These are phyloP conservation scores for Andrena praecox DNA, from an alignment of 2,888 invertebrate species.

Conservation along the genomic window DNA sequence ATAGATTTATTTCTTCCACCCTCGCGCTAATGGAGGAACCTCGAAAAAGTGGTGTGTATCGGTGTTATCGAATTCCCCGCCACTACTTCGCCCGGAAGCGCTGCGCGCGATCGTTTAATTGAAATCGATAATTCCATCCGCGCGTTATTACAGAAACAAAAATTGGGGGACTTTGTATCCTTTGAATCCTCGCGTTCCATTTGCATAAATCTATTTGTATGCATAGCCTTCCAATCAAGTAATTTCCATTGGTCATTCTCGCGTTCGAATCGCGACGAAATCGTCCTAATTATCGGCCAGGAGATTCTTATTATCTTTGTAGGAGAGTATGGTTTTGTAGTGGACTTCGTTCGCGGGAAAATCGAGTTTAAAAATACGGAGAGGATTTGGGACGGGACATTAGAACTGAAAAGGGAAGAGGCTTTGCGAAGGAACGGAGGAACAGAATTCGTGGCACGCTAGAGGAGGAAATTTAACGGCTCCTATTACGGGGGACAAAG, in stretches of 20 bases:
- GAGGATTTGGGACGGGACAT: too few species aligned
- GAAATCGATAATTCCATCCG: neutral
- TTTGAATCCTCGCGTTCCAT: slow-evolving; percentile 12
- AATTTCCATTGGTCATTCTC: slow-evolving; percentile 6
- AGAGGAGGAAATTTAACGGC: neutral
- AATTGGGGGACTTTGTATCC: neutral
- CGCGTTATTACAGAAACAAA: neutral
- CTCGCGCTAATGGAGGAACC: slow-evolving; percentile 26
- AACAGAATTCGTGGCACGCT: neutral
- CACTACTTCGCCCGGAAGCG: neutral
- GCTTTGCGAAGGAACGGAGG: neutral
- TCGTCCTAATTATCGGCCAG: slow-evolving; percentile 1
- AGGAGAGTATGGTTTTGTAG: too few species aligned
- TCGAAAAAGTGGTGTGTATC: slow-evolving; percentile 6
- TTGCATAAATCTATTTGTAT: slow-evolving; percentile 30
- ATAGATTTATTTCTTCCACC: slow-evolving; percentile 39
- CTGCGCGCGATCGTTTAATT: slow-evolving; percentile 26
- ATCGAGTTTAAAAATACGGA: too few species aligned
- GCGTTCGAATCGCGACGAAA: neutral
- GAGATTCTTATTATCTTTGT: too few species aligned
- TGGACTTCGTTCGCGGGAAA: too few species aligned
- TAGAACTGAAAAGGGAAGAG: neutral
- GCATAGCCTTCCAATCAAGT: slow-evolving; percentile 22
- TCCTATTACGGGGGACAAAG: neutral
- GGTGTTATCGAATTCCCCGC: slow-evolving; percentile 34